Conservation (phyloP, 2,888 invertebrate species). For the Xestia rhomboidea region DNA sequence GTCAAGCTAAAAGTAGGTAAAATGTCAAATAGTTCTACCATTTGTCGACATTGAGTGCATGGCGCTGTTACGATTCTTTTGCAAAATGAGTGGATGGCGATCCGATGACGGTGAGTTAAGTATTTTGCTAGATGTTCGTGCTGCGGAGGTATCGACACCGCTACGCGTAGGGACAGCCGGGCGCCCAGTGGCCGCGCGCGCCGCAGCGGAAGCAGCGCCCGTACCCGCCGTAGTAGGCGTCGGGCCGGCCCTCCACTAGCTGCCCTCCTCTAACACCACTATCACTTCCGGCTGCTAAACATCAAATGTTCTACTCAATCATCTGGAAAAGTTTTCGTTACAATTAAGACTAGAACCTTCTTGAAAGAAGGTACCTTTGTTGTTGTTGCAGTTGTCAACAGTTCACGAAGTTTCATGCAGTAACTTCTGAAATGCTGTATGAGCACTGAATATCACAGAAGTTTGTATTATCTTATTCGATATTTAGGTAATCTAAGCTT, state of each 20-base stretch:
- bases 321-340: conserved; percentile 42
- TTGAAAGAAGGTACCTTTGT: conserved; percentile 9
- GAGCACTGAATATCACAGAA: neutral
- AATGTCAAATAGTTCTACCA: conserved; percentile 1
- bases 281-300: conserved; percentile 59
- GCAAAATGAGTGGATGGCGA: conserved; percentile 28
- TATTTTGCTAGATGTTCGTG: conserved; percentile 44
- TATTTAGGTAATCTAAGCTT: neutral
- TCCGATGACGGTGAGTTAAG: conserved; percentile 45
- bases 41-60: neutral
- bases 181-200: conserved; percentile 88
- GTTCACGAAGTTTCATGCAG: conserved; percentile 18
- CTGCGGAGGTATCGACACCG: conserved; percentile 11
- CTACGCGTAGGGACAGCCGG: conserved; percentile 80
- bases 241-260: conserved; percentile 77
- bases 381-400: neutral
- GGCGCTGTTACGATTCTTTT: conserved; percentile 19
- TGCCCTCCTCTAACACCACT: conserved; percentile 54
- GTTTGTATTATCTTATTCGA: conserved; percentile 19
- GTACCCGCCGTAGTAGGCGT: conserved; percentile 91
- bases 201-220: conserved; percentile 91
- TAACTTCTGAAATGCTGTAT: neutral
- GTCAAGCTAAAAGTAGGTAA: conserved; percentile 1
- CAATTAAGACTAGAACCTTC: conserved; percentile 30
- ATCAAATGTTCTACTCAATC: conserved; percentile 56